Percentiles rank a stretch among this genome's conserved stretches.
Conservation (phyloP, 2,797 vertebrate genomes). For the Artibeus lituratus region DNA sequence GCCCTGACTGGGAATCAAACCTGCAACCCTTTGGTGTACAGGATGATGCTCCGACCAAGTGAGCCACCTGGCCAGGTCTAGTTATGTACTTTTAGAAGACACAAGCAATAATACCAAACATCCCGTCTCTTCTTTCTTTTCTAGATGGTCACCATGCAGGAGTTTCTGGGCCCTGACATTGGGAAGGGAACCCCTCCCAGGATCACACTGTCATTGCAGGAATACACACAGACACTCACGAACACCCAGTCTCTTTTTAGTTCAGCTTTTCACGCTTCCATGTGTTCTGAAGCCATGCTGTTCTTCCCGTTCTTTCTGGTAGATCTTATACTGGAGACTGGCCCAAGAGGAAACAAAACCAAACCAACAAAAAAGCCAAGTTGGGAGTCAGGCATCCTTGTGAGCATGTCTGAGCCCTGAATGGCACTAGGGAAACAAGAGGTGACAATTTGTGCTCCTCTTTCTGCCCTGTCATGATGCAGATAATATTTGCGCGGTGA, state of each 20-base stretch:
- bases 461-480: background rate
- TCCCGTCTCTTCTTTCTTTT: background rate
- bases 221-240: fast-evolving
- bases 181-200: background rate
- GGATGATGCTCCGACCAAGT: background rate
- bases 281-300: background rate
- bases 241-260: background rate
- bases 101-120: background rate
- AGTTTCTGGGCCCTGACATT: background rate
- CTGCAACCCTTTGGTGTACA: background rate
- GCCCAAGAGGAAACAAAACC: background rate
- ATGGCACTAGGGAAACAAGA: background rate
- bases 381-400: background rate
- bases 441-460: background rate
- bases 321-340: background rate
- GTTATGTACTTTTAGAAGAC: background rate
- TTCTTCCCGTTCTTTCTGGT: background rate
- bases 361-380: background rate
- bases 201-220: background rate
- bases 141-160: background rate
- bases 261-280: background rate
- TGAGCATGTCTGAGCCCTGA: background rate
- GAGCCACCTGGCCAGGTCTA: background rate
- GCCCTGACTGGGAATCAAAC: background rate
- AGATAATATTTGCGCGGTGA: background rate